phyloP scores from a whole-genome alignment of 2,797 vertebrate genomes.

The Nannoperca australis region DNA sequence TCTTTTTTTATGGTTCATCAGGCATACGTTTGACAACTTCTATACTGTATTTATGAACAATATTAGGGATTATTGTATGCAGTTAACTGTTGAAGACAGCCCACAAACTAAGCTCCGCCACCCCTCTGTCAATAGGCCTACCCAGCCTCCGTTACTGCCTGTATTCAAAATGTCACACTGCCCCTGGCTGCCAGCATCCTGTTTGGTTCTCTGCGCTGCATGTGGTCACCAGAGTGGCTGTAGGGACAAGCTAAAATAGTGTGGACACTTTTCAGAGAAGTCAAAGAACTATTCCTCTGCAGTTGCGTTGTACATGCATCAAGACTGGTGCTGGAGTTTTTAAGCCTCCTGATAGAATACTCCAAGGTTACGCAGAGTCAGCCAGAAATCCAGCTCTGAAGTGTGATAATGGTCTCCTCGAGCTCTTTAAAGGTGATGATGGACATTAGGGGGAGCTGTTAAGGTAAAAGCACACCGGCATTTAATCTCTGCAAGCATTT shows the following conservation, averaged over 20 bases:
- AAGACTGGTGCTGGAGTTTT: slow-evolving; percentile 33
- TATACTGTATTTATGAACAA: background rate
- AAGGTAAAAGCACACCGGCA: slow-evolving; percentile 37
- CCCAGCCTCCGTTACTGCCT: slow-evolving; percentile 2
- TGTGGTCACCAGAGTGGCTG: slow-evolving; percentile 47
- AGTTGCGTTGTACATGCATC: slow-evolving; percentile 40
- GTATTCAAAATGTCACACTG: slow-evolving; percentile 58
- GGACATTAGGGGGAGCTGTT: slow-evolving; percentile 41
- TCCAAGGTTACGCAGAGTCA: slow-evolving; percentile 51
- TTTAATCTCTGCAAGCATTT: slow-evolving; percentile 43
- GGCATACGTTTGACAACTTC: background rate
- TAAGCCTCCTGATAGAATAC: slow-evolving; percentile 37
- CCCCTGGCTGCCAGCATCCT: slow-evolving; percentile 50
- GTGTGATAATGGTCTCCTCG: slow-evolving; percentile 32
- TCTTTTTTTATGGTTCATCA: background rate
- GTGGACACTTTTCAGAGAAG: slow-evolving; percentile 46
- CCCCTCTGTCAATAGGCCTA: background rate
- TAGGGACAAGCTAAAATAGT: slow-evolving; percentile 41
- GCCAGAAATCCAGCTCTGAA: slow-evolving; percentile 42
- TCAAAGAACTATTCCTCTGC: slow-evolving; percentile 45
- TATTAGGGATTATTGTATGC: background rate
- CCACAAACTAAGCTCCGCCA: background rate
- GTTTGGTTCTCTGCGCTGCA: slow-evolving; percentile 43
- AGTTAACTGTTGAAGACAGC: background rate
- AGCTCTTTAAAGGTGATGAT: slow-evolving; percentile 41